Conservation (phyloP, 2,888 invertebrate species). For the Colletes collaris region DNA sequence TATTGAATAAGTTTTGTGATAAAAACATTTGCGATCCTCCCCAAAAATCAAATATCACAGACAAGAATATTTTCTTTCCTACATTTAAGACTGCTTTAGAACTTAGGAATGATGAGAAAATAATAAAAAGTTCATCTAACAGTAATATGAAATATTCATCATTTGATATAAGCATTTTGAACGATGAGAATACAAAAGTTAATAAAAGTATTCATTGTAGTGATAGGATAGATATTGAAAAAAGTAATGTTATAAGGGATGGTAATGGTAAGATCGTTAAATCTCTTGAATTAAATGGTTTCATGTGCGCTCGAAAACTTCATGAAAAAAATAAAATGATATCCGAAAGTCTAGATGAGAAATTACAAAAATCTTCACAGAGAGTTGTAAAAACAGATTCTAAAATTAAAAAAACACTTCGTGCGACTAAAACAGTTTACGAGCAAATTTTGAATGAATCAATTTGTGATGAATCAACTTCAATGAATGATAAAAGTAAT, state of each 20-base stretch:
- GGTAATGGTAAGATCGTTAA: not conserved
- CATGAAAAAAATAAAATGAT: constrained; percentile 27
- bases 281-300: constrained; percentile 35
- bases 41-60: constrained; percentile 14
- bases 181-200: constrained; percentile 20
- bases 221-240: not conserved
- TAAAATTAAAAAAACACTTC: constrained; percentile 32
- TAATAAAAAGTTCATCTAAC: constrained; percentile 1
- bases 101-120: constrained; percentile 63
- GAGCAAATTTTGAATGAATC: constrained; percentile 49
- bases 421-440: constrained; percentile 40
- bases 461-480: not conserved
- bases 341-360: constrained; percentile 1
- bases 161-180: constrained; percentile 23
- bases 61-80: constrained; percentile 40
- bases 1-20: constrained; percentile 1
- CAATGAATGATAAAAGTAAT: not conserved
- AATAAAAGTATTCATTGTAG: constrained; percentile 2
- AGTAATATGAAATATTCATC: constrained; percentile 25
- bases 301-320: constrained; percentile 55
- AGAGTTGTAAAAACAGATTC: not conserved
- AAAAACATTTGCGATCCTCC: constrained; percentile 1
- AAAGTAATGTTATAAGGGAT: not conserved
- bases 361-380: constrained; percentile 20
- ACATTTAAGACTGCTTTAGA: constrained; percentile 75